A percentile compares a stretch with the other conserved stretches of the same genome.
These are phyloP conservation scores for Fulmarus glacialis DNA, from an alignment of 2,113 vertebrate species.

Conservation along the genomic window DNA sequence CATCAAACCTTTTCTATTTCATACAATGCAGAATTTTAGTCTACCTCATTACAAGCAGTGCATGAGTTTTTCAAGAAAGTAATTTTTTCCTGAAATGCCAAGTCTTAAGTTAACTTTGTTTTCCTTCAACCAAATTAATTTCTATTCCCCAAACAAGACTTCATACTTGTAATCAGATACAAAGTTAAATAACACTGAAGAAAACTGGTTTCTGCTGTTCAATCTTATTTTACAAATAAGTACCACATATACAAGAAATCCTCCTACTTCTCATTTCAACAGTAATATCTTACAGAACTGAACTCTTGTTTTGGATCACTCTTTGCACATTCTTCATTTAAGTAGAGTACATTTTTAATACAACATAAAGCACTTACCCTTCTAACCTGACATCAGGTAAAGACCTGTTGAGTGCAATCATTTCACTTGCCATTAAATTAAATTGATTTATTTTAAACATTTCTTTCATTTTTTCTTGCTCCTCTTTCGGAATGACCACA, in stretches of 20 bases:
- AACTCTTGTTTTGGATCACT: not conserved
- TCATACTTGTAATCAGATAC: not conserved
- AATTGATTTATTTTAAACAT: constrained; percentile 99
- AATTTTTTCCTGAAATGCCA: not conserved
- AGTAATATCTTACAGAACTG: not conserved
- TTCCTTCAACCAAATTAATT: not conserved
- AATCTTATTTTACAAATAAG: not conserved
- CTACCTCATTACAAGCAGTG: not conserved
- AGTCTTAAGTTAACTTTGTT: not conserved
- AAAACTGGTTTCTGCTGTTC: not conserved
- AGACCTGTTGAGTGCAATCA: constrained; percentile 96
- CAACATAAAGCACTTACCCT: constrained; percentile 83
- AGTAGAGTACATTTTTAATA: not conserved
- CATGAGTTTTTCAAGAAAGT: not conserved
- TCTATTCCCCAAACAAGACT: not conserved
- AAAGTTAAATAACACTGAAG: not conserved
- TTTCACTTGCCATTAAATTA: constrained; percentile 99
- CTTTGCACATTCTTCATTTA: not conserved
- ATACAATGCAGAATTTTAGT: not conserved
- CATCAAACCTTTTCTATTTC: not conserved
- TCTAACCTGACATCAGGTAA: constrained; percentile 96
- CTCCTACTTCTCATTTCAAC: not conserved
- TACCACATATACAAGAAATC: not conserved
- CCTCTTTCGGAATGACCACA: constrained; percentile 95
- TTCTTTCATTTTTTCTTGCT: constrained; percentile 99